Conservation (phyloP, 2,797 vertebrate genomes). For the Pantherophis vulpinus region DNA sequence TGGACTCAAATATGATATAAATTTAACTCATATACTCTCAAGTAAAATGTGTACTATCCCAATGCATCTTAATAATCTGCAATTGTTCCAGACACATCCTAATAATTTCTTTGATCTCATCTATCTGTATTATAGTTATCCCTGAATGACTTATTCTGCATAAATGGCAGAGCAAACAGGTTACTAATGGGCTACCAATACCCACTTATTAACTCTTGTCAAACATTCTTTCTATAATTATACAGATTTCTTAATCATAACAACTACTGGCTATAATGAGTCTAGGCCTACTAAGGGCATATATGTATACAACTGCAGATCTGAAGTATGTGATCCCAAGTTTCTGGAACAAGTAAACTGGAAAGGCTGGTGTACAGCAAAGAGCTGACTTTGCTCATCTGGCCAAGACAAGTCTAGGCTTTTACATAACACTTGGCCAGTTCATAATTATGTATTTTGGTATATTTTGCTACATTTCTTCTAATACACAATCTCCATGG, state of each 20-base stretch:
- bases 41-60: background rate
- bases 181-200: background rate
- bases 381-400: background rate
- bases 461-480: background rate
- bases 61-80: background rate
- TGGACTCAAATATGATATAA: background rate
- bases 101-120: background rate
- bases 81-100: background rate
- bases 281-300: background rate
- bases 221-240: background rate
- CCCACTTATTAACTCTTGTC: background rate
- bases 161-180: too few relatives aligned
- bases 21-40: background rate
- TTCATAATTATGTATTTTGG: background rate
- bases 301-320: background rate
- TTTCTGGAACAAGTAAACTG: background rate
- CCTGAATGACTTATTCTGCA: background rate
- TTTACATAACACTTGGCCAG: background rate
- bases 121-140: background rate
- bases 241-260: background rate
- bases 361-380: background rate
- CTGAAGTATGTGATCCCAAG: background rate
- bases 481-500: background rate
- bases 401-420: background rate
- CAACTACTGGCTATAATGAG: background rate